A percentile compares a stretch with the other conserved stretches of the same genome.
phyloP scores from a whole-genome alignment of 1,140 invertebrate species.

The Acromyrmex heyeri region DNA sequence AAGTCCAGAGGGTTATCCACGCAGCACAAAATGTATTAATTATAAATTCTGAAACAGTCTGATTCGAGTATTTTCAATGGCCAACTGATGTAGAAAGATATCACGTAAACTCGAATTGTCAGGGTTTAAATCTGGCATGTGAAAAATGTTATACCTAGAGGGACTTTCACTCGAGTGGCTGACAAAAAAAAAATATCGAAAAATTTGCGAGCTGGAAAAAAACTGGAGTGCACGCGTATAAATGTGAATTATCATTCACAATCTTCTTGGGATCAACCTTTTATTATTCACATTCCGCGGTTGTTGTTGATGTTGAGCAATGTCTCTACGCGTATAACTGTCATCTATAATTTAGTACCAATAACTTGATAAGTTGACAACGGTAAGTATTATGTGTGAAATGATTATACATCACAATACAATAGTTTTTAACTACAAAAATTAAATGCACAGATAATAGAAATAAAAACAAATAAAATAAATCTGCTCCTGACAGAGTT shows the following conservation, averaged over 20 bases:
- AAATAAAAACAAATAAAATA: conserved; percentile 10
- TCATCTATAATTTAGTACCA: neutral
- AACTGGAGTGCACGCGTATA: conserved; percentile 78
- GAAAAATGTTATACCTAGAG: conserved; percentile 62
- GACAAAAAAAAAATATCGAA: conserved; percentile 66
- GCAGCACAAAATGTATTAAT: neutral
- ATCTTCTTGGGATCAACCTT: conserved; percentile 84
- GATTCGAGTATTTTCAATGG: neutral
- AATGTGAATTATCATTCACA: conserved; percentile 79
- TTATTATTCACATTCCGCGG: conserved; percentile 81
- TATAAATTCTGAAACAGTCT: neutral
- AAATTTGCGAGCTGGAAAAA: conserved; percentile 74
- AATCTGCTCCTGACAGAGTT: neutral
- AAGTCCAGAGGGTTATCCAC: too few relatives aligned
- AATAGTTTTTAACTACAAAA: neutral
- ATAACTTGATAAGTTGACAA: neutral
- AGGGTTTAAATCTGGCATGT: conserved; percentile 25
- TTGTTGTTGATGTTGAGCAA: conserved; percentile 12
- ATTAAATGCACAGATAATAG: neutral
- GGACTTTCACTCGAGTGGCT: conserved; percentile 65
- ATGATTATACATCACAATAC: neutral
- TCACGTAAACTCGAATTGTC: conserved; percentile 27
- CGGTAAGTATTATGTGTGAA: neutral
- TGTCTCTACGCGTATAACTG: neutral
- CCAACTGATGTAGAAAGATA: neutral